These are phyloP conservation scores for Silvanus unidentatus DNA, from an alignment of 2,888 invertebrate species.

Conservation along the genomic window DNA sequence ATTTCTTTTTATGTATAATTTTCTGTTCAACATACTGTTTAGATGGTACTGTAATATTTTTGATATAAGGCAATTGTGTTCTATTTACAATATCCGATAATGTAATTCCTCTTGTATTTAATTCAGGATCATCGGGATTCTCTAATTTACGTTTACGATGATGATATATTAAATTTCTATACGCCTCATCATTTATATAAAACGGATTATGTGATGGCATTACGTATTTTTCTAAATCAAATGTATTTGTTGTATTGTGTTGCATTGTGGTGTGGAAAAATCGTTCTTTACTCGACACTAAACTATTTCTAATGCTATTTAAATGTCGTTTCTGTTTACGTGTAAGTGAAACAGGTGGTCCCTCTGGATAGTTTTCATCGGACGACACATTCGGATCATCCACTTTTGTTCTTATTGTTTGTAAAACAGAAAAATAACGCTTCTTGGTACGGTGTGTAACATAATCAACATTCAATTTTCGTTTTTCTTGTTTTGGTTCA, in stretches of 20 bases:
- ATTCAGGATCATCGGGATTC: slow-evolving; percentile 68
- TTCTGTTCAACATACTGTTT: slow-evolving; percentile 32
- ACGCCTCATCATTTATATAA: slow-evolving; percentile 58
- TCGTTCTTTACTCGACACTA: slow-evolving; percentile 39
- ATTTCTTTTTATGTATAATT: slow-evolving; percentile 27
- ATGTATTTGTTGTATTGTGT: slow-evolving; percentile 28
- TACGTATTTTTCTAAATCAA: slow-evolving; percentile 43
- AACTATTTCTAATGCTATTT: slow-evolving; percentile 42
- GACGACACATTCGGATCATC: slow-evolving; percentile 60
- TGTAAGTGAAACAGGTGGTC: slow-evolving; percentile 54
- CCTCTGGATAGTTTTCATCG: slow-evolving; percentile 73
- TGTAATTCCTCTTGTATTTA: slow-evolving; percentile 70
- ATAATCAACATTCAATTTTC: slow-evolving; percentile 33
- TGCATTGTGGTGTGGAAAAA: slow-evolving; percentile 48
- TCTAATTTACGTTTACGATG: slow-evolving; percentile 68
- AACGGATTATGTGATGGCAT: slow-evolving; percentile 44
- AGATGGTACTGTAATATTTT: slow-evolving; percentile 31
- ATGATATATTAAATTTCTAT: slow-evolving; percentile 61
- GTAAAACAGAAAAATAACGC: slow-evolving; percentile 60
- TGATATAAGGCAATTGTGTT: slow-evolving; percentile 42
- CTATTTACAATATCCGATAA: slow-evolving; percentile 62
- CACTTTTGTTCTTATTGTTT: slow-evolving; percentile 63
- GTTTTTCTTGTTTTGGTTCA: slow-evolving; percentile 37
- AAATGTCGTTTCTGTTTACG: slow-evolving; percentile 55
- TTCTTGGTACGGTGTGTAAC: slow-evolving; percentile 45